Evolutionary conservation across 2,888 invertebrate species (phyloP).

Genomic region (Pegoplata infirma): DNA sequence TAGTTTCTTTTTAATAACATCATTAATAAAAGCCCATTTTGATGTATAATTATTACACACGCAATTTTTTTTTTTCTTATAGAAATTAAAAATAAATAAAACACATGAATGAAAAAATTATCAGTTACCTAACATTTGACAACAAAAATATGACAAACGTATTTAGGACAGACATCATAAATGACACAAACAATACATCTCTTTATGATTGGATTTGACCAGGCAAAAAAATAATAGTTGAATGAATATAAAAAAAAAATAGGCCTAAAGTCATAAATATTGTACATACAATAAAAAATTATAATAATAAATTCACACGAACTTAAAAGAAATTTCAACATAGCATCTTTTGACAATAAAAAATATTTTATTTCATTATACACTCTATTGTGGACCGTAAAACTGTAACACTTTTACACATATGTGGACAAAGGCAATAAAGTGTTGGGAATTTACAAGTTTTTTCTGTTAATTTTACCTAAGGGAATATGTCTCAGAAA

Average conservation of each 20-base stretch:
- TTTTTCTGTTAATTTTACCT: too few relatives aligned
- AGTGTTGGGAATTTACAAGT: too few relatives aligned
- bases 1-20: too few relatives aligned
- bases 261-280: neutral
- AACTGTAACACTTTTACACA: neutral
- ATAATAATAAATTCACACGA: neutral
- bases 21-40: too few relatives aligned
- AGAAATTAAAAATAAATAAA: constrained; percentile 9
- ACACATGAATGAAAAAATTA: neutral
- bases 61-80: constrained; percentile 48
- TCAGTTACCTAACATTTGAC: neutral
- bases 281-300: neutral
- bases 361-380: neutral
- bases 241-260: neutral
- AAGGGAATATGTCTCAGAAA: too few relatives aligned
- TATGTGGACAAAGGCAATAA: too few relatives aligned
- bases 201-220: neutral
- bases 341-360: neutral
- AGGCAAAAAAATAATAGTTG: neutral
- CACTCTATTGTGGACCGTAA: neutral
- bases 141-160: neutral
- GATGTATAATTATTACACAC: constrained; percentile 34
- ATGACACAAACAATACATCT: neutral
- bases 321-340: neutral
- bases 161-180: too few relatives aligned